Base-by-base conservation (phyloP, 2,113 vertebrate species). In the Actenoides hombroni region DNA sequence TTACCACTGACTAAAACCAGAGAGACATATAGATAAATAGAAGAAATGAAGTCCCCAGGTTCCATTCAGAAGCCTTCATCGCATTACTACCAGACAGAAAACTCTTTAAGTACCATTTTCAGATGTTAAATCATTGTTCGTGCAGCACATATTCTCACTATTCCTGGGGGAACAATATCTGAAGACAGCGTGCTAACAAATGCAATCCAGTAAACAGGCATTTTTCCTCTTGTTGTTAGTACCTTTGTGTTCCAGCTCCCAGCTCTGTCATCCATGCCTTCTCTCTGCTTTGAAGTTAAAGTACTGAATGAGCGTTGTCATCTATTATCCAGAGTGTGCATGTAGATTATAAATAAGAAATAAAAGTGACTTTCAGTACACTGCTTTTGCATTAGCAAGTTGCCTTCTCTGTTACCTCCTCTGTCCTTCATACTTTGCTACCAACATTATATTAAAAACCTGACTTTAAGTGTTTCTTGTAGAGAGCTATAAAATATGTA, bases 271-370 rank as follows among this genome's bases (percentile, higher is more conserved):
- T 98, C 98, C 98, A 95, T 97, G 97, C 96, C 96, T 94, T 95
- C 96, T 90, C 97, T 95, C 94, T 64, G 96, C 97, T 97, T 97
- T 98, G 98, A 98, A 98, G 97, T 97, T 97, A 97, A 97, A 97
- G 97, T 96, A 95, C 96, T 98, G 98, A 98, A 98, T 98, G 98
- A 99, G 97, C 96, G 86, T 97, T 97, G 98, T 98, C 98, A 98
- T 98, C 98, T 98, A 97, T 98, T 98, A 98, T 96, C 98, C 96
- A 96, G 97, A 97, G 93, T 94, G 98, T 97, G 98, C 98, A 92
- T 96, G 97, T 96, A 98, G 97, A 98, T 98, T 98, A 99, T 99
- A 98, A 99, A 99, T 99, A 99, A 99, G 98, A 98, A 98, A 99
- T 99, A 98, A 97, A 98, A 98, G 98, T 97, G 97, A 97, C 98